Base-by-base conservation (phyloP, 2,888 invertebrate genomes). In the Encarsia formosa region DNA sequence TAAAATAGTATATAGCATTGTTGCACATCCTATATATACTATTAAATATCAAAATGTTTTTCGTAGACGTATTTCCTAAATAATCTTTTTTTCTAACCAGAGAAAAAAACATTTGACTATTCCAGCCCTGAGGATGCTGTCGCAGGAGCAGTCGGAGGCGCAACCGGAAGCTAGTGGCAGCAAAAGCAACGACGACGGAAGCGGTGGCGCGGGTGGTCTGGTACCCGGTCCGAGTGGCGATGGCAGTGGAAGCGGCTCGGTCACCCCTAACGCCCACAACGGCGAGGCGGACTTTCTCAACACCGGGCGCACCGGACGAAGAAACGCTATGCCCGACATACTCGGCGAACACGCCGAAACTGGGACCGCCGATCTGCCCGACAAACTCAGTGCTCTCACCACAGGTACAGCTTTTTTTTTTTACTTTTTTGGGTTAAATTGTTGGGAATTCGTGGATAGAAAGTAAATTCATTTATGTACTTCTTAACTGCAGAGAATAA, bases 241-340 rank as follows among this genome's bases (percentile, higher is more conserved):
- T 20, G 19, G 32, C 3, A 20, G 13, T 2, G 35, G 34, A 5
- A 20, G 22, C 24, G 71, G 66, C 19, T 68, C 70, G 39, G 66
- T 65, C 24, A 66, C 68, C n/a, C 67, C 69, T 24, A 67, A 67
- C 38, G 64, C 62, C 55, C 68, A 61, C 57, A 74, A 69, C 69
- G 80, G 81, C 68, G 79, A 80, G 61, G 79, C 80, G 61, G 89
- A 91, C 71, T 93, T 93, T 75, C 79, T 89, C 55, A 85, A 86
- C 63, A 87, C 90, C 1, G 91, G 91, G 4, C 81, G 93, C 58
- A 91, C 91, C 26, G 93, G 93, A 16, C 80, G 93, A 48, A 77
- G 93, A 60, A 94, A 94, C 76, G 93, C 93, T 41, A 78, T 94
- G 78, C 87, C 91, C 2, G 88, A 92, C 71, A 90, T 92, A 62